Conservation (phyloP, 2,888 invertebrate genomes). For the Acleris laterana region DNA sequence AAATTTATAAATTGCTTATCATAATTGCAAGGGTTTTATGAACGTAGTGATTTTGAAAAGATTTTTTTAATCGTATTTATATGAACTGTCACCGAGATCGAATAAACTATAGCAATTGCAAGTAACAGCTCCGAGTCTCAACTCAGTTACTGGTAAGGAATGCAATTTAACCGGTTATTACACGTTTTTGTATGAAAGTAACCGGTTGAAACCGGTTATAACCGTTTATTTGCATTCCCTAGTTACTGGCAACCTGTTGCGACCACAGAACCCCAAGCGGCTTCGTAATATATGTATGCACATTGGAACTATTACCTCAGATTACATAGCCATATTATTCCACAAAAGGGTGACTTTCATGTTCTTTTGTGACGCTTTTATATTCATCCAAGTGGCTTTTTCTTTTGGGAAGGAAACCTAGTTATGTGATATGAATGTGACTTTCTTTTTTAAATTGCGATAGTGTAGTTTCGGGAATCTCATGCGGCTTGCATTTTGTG, state of each 20-base stretch:
- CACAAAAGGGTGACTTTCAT: neutral
- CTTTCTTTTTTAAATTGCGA: too few species aligned
- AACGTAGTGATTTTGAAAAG: too few species aligned
- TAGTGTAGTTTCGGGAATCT: too few species aligned
- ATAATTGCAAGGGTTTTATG: too few species aligned
- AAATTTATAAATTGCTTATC: too few species aligned
- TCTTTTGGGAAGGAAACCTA: neutral
- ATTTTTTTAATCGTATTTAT: too few species aligned
- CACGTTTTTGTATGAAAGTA: too few species aligned
- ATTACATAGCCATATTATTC: constrained; percentile 15
- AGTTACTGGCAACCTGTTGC: constrained; percentile 16
- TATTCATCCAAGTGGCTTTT: constrained; percentile 4
- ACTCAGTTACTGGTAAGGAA: neutral
- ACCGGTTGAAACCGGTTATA: too few species aligned
- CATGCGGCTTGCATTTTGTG: too few species aligned
- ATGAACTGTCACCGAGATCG: too few species aligned
- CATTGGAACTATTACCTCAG: constrained; percentile 14
- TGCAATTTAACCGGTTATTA: too few species aligned
- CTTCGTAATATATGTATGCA: constrained; percentile 11
- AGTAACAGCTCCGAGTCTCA: neutral
- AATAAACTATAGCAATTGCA: neutral
- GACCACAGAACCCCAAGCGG: neutral
- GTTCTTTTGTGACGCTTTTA: neutral
- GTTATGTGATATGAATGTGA: neutral
- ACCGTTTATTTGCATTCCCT: too few species aligned